Evolutionary conservation across 2,888 invertebrate species (phyloP), one percentile per base, ranked within the genome.

Genomic region (Slavum lentiscoides): DNA sequence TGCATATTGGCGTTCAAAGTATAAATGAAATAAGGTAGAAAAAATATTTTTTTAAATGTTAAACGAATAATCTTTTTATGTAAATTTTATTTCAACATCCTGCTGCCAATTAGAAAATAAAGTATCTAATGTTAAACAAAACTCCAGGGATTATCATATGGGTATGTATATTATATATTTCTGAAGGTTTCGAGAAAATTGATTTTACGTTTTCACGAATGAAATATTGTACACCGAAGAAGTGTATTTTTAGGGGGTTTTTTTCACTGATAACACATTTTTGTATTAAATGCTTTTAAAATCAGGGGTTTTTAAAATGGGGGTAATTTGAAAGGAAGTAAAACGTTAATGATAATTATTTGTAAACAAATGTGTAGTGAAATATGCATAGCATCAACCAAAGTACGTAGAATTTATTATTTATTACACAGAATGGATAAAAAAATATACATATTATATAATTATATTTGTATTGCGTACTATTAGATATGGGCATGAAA

Each of bases 11-110:
- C 21, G 17, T 37, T 64, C 37, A 55, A 64, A 64, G 55, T 55
- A 74, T 74, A 66, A 74, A 66, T 55, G n/a, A 64, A 62, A 74
- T 39, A 74, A 74, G n/a, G 53, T 53, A 13, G 21, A 74, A 49
- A 58, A 43, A 43, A 43, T 59, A 61, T 43, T 5, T 43, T 17
- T 43, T 39, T 53, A 74, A 39, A 74, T 64, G 64, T 74, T 74
- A 74, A 74, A 66, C 39, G 21, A 37, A 74, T 64, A 62, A 74
- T 11, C 37, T 17, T 30, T 74, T 66, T 66, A 66, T 55, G 21
- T 55, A 66, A 21, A 74, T 74, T 55, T 37, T 74, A n/a, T 4
- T 53, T n/a, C 17, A 21, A 55, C 9, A 21, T n/a, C 9, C 17
- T 55, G 17, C n/a, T 19, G 1, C 37, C 39, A 74, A 74, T 55